Percentiles rank a stretch among this genome's conserved stretches.
Evolutionary conservation across 2,113 vertebrate genomes (phyloP).

Genomic region (Siniperca chuatsi): DNA sequence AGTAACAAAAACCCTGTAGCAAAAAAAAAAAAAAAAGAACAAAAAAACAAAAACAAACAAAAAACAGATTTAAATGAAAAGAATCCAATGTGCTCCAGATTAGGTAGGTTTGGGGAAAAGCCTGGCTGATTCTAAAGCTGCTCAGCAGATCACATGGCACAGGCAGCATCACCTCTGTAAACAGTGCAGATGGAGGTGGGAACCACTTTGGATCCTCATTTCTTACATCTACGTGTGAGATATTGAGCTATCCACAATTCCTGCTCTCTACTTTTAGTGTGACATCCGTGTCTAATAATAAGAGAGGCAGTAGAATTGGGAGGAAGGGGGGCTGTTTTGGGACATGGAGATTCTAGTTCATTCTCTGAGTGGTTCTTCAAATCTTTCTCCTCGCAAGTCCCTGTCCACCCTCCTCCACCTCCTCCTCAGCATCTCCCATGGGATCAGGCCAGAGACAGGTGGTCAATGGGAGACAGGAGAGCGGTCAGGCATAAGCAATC

Average conservation of each 20-base stretch:
- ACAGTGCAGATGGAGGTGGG: slow-evolving; percentile 36
- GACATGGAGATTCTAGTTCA: slow-evolving; percentile 57
- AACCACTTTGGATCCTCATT: slow-evolving; percentile 40
- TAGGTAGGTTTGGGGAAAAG: slow-evolving; percentile 44
- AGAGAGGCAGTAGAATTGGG: slow-evolving; percentile 20
- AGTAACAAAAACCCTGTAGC: slow-evolving; percentile 65
- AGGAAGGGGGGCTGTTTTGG: slow-evolving; percentile 22
- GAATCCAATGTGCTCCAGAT: slow-evolving; percentile 75
- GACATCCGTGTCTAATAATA: slow-evolving; percentile 38
- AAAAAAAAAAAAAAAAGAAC: not conserved
- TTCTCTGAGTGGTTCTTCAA: slow-evolving; percentile 56
- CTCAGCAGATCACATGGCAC: slow-evolving; percentile 63
- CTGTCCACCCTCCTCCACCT: slow-evolving; percentile 35
- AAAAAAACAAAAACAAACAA: too few species aligned
- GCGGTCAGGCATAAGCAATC: slow-evolving; percentile 79
- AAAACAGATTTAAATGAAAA: slow-evolving; percentile 78
- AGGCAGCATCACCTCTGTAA: slow-evolving; percentile 55
- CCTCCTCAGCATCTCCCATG: slow-evolving; percentile 47
- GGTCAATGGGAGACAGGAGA: slow-evolving; percentile 76
- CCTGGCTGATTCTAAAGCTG: slow-evolving; percentile 55
- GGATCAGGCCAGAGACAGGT: slow-evolving; percentile 76
- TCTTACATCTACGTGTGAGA: slow-evolving; percentile 30
- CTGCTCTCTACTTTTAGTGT: slow-evolving; percentile 22
- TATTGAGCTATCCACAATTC: slow-evolving; percentile 38
- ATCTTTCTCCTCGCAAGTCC: slow-evolving; percentile 51